Evolutionary conservation across 2,888 invertebrate species (phyloP), one percentile per base, ranked within the genome.

Genomic region (Lycia hirtaria): DNA sequence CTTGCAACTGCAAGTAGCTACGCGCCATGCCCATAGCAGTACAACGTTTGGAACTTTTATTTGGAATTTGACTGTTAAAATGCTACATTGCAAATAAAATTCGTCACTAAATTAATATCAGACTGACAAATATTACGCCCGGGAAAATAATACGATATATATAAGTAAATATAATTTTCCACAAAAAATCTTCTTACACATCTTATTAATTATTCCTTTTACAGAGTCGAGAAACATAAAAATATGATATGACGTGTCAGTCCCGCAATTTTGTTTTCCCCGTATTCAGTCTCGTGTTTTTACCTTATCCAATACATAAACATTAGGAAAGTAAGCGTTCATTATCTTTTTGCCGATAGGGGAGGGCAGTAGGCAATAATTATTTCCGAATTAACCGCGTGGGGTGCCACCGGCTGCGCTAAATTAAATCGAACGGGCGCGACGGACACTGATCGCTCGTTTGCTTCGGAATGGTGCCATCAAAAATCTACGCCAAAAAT

Each of bases 341-440:
- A 54, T 41, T 49, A 67, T 62, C 60, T 68, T 71, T 78, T 81
- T 78, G 66, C 69, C 62, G 73, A 45, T 47, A 44, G 77, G 82
- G 85, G 79, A 74, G 78, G 70, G 73, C 53, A 56, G 73, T 72
- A 71, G 75, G 81, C 76, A 83, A 82, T 88, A 88, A 91, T 90
- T 88, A 89, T 88, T 86, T 86, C 83, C 75, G 82, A 88, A 89
- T 91, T 88, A 90, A 85, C 83, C 83, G 75, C 63, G 64, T 78
- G 69, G 71, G 73, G 78, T 82, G 80, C 82, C 81, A 73, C 81
- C 81, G 84, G 86, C 76, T 87, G 88, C 69, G 85, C 80, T 83
- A 84, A 88, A 90, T 90, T 87, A 87, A 90, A 90, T 88, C 80
- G 83, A 86, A 87, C 78, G 71, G 72, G 76, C 74, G 74, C 72